Base-by-base conservation (phyloP, 1,140 invertebrate genomes). In the Neodiprion lecontei region DNA sequence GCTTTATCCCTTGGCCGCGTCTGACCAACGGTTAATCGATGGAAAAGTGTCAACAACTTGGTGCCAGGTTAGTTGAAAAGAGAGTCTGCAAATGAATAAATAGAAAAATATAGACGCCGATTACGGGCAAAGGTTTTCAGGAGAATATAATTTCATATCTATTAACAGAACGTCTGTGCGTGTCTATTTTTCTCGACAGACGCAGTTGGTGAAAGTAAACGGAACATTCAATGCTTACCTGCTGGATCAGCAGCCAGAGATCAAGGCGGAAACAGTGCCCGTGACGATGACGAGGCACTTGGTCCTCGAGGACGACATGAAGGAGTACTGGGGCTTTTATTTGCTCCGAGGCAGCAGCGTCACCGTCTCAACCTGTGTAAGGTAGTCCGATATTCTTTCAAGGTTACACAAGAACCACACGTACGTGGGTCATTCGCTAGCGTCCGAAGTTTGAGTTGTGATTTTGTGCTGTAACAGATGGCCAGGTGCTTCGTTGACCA, bases 261-360 rank as follows among this genome's bases (percentile, higher is more conserved):
- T 93, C 8, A 87, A 90, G 1, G 80, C 85, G 1, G 88, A 92
- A 40, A 78, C 90, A 14, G 89, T 91, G 14, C 90, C 89, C 0
- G 89, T 95, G 7, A 89, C 90, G 9, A 94, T 95, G 93, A 91
- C 91, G 1, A 89, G 94, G 69, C 89, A 93, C 75, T 80, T 95
- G 70, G 87, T 90, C 12, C 83, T 95, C n/a, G 91, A 93, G 72
- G 94, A 95, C 79, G 94, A 95, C 79, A 93, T 94, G 88, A 95
- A 95, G 83, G 94, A 95, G 83, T 95, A 95, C 81, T 95, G 94
- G 94, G 94, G 94, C 9, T 95, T 95, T 84, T 95, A 95, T 82
- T 85, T 96, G n/a, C 86, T 95, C 1, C 90, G 91, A 79, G 94
- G 94, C 3, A 95, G 94, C 11, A 91, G 90, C 8, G 93, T 95